Evolutionary conservation across 2,113 vertebrate species (phyloP), one percentile per base, ranked within the genome.

Genomic region (Ochotona princeps): DNA sequence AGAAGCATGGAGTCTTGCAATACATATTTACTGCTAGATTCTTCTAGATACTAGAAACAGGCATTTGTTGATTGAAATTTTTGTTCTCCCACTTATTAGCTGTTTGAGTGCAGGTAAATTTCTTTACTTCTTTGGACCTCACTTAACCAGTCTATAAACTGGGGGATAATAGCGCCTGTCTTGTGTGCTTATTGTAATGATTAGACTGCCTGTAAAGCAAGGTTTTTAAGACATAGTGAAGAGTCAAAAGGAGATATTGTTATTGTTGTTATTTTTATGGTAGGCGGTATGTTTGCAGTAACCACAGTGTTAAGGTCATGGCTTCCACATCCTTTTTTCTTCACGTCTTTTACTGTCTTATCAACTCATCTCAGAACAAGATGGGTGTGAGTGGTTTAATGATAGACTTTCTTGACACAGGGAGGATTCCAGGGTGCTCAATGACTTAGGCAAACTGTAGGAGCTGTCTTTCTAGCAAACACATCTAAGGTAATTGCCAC

Each of bases 351-450:
- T 44, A 44, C 38, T 44, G 83, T 92, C 69, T n/a, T 66, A 38
- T 75, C 82, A n/a, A 57, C 69, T 25, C 84, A 61, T 73, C 14
- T 83, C 83, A 72, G 35, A 80, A 35, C 32, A 75, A 80, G 63
- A 90, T 65, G 54, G 18, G 8, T 67, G 2, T 90, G 87, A 73
- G 1, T n/a, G n/a, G 85, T 80, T 85, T 93, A 94, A 61, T 74
- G 32, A 51, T 23, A 81, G 32, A 84, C 87, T 81, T 93, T 75
- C 73, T 76, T 60, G 21, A 73, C 35, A 47, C 51, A 80, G n/a
- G 47, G 60, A 82, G 38, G 18, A 7, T 81, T 75, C 44, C 17
- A 81, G 61, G 54, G 7, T 89, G 63, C 35, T 20, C 7, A 18
- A 17, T 76, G n/a, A 75, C 20, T 38, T 25, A 92, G 70, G 47